Evolutionary conservation across 2,888 invertebrate species (phyloP).

Genomic region (Phalangium opilio): DNA sequence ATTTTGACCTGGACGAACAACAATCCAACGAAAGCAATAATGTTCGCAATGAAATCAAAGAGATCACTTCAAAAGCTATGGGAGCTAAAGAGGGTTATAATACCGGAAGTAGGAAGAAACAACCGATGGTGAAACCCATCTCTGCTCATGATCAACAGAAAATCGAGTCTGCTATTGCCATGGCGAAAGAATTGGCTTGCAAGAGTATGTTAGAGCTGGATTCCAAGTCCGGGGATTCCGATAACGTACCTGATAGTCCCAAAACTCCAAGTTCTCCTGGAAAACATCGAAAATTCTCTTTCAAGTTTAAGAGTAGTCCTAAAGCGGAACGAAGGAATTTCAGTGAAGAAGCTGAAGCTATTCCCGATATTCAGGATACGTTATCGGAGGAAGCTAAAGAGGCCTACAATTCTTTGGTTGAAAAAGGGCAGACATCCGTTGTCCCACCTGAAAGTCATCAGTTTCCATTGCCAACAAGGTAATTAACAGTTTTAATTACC

Average conservation of each 20-base stretch:
- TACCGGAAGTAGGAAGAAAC: slow-evolving; percentile 36
- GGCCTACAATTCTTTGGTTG: slow-evolving; percentile 83
- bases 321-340: slow-evolving; percentile 66
- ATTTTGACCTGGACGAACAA: slow-evolving; percentile 21
- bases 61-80: slow-evolving; percentile 32
- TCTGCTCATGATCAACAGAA: slow-evolving; percentile 83
- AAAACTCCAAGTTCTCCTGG: slow-evolving; percentile 48
- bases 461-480: too few relatives aligned
- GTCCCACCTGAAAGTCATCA: too few relatives aligned
- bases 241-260: slow-evolving; percentile 26
- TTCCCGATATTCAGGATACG: slow-evolving; percentile 76
- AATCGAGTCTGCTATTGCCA: slow-evolving; percentile 76
- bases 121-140: slow-evolving; percentile 64
- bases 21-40: slow-evolving; percentile 35
- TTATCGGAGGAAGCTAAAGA: slow-evolving; percentile 77
- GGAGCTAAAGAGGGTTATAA: slow-evolving; percentile 10
- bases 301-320: slow-evolving; percentile 45
- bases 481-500: too few relatives aligned
- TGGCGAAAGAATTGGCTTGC: slow-evolving; percentile 78
- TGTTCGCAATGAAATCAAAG: slow-evolving; percentile 50
- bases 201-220: slow-evolving; percentile 28
- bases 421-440: slow-evolving; percentile 35
- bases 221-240: slow-evolving; percentile 8
- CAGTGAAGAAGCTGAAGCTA: slow-evolving; percentile 69
- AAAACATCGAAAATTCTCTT: slow-evolving; percentile 58